Conservation (phyloP, 1,140 invertebrate species). For the Stegodyphus dumicola region DNA sequence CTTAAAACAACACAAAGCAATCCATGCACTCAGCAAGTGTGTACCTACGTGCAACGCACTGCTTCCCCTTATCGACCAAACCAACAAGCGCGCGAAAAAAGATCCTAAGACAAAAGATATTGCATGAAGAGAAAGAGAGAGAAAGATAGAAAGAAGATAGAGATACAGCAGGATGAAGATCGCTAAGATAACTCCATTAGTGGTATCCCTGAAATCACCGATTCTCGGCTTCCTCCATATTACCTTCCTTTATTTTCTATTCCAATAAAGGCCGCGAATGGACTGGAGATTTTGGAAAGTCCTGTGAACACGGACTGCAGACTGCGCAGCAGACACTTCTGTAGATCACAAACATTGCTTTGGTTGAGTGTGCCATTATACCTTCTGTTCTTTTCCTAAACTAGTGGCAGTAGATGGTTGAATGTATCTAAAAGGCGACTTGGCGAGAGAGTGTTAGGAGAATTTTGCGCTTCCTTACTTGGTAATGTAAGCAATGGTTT, state of each 20-base stretch:
- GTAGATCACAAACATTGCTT: too few species aligned
- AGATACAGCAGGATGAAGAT: background rate
- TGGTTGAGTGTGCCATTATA: too few species aligned
- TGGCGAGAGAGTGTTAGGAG: too few species aligned
- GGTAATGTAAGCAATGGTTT: too few species aligned
- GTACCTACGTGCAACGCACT: background rate
- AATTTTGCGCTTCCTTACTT: too few species aligned
- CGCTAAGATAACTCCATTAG: slow-evolving; percentile 46
- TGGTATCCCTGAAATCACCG: slow-evolving; percentile 20
- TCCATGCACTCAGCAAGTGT: background rate
- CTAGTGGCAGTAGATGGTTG: too few species aligned
- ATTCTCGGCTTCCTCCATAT: slow-evolving; percentile 44
- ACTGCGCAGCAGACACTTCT: too few species aligned
- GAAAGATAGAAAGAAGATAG: background rate
- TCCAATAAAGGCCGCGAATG: slow-evolving; percentile 47
- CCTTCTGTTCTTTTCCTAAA: too few species aligned
- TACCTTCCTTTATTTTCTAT: slow-evolving; percentile 45
- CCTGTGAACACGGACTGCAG: slow-evolving; percentile 5
- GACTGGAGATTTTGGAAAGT: slow-evolving; percentile 18
- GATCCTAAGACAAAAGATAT: slow-evolving; percentile 19
- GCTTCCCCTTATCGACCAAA: slow-evolving; percentile 11
- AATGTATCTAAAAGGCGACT: too few species aligned
- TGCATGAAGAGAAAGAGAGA: slow-evolving; percentile 3
- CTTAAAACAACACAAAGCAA: background rate
- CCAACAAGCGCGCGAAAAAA: background rate